Base-by-base conservation (phyloP, 1,140 invertebrate species). In the Chironomus tepperi region DNA sequence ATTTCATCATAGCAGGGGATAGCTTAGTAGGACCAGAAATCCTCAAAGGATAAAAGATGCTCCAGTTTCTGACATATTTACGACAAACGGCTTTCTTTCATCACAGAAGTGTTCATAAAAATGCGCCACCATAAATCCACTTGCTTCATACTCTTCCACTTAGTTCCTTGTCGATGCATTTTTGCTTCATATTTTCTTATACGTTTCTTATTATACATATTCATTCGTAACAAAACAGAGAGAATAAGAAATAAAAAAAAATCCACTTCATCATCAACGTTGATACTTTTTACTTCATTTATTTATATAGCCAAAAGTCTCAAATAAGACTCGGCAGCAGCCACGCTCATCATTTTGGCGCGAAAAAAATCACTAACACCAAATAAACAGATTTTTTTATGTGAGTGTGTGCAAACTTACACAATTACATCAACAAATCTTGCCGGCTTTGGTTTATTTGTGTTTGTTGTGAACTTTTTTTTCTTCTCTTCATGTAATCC, bases 301-400 rank as follows among this genome's bases (percentile, higher is more conserved):
- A 34, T 34, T 34, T 57, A 57, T 57, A 57, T 57, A 57, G 47
- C n/a, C 47, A 57, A 57, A 12, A 57, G 12, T 57, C 47, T 12
- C 47, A 57, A 57, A 57, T 57, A 12, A 57, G n/a, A n/a, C 12
- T n/a, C 12, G 47, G n/a, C 47, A 57, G 47, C 47, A 57, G 47
- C 47, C 47, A 57, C 12, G 47, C 47, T 57, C 47, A 57, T 57
- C 47, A 57, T 57, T 57, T 57, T 57, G 47, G 47, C 47, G 47
- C 47, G 47, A 57, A 57, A n/a, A 12, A 57, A 57, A 15, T 57
- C 47, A 57, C 47, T n/a, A 57, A 57, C n/a, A 57, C 47, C n/a
- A 57, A 57, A n/a, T 12, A 57, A 34, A 34, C 1, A 34, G 24
- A 34, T 34, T 34, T 34, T 34, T 34, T 34, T 2, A 34, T 34